phyloP scores from a whole-genome alignment of 2,113 vertebrate genomes.

The Chrysemys picta region DNA sequence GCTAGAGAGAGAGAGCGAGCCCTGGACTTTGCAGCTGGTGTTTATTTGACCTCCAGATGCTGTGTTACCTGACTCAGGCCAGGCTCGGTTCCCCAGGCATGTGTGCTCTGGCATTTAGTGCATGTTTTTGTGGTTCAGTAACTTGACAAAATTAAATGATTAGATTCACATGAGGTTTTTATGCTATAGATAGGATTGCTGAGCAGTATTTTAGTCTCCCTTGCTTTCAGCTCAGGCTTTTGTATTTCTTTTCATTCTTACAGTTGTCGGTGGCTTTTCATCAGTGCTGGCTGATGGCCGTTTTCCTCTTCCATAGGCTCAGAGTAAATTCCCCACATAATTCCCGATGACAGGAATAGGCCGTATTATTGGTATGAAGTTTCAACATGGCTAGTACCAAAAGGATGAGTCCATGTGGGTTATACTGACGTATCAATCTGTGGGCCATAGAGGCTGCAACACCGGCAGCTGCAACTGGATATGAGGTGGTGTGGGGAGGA shows the following conservation, averaged over 20 bases:
- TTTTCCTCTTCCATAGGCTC: not conserved
- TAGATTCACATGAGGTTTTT: not conserved
- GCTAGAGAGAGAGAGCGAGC: not conserved
- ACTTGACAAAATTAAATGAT: not conserved
- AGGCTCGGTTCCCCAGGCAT: not conserved
- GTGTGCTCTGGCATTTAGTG: not conserved
- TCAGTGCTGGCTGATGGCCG: not conserved
- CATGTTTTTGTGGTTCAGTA: not conserved
- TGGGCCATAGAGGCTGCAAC: not conserved
- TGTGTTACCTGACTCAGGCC: not conserved
- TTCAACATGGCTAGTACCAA: not conserved
- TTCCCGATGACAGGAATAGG: not conserved
- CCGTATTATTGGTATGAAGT: not conserved
- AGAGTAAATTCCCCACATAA: rapidly evolving
- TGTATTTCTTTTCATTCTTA: not conserved
- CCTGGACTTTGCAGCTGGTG: not conserved
- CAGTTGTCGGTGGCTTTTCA: not conserved
- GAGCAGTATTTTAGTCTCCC: not conserved
- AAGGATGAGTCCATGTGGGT: not conserved
- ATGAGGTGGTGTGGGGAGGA: not conserved
- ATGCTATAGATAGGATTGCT: not conserved
- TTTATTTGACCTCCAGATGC: not conserved
- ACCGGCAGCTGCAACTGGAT: not conserved
- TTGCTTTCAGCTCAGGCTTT: not conserved
- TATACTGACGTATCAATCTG: rapidly evolving